Conservation (phyloP, 2,113 vertebrate species). For the Aspidoscelis tigris region DNA sequence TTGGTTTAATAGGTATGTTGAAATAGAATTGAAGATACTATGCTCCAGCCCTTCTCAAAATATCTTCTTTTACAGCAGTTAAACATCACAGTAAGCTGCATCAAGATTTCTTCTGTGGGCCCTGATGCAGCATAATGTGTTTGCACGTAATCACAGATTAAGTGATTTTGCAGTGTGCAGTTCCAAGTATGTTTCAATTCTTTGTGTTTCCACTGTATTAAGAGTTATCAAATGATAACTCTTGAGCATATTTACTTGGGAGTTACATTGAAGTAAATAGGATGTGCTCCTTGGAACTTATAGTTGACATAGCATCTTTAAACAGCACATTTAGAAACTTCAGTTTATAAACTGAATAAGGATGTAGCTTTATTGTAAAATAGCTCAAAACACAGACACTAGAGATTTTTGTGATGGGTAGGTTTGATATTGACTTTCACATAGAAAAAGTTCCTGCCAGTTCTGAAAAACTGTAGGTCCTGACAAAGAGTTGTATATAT, state of each 20-base stretch:
- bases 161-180: too few relatives aligned
- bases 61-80: not conserved
- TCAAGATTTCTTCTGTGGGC: accelerated
- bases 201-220: too few relatives aligned
- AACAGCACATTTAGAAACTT: not conserved
- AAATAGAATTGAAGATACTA: not conserved
- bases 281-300: too few relatives aligned
- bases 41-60: not conserved
- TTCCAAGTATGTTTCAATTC: too few relatives aligned
- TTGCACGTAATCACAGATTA: too few relatives aligned
- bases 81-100: not conserved
- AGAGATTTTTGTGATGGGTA: not conserved
- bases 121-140: not conserved
- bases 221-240: too few relatives aligned
- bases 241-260: not conserved
- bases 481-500: not conserved
- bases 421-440: not conserved
- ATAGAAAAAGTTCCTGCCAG: not conserved
- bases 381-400: not conserved
- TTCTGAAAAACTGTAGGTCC: not conserved
- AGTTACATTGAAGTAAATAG: not conserved
- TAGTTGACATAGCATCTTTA: not conserved
- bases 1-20: not conserved
- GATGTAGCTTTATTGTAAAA: not conserved
- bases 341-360: not conserved